Base-by-base conservation (phyloP, 1,140 invertebrate species). In the Cyclargus thomasi region DNA sequence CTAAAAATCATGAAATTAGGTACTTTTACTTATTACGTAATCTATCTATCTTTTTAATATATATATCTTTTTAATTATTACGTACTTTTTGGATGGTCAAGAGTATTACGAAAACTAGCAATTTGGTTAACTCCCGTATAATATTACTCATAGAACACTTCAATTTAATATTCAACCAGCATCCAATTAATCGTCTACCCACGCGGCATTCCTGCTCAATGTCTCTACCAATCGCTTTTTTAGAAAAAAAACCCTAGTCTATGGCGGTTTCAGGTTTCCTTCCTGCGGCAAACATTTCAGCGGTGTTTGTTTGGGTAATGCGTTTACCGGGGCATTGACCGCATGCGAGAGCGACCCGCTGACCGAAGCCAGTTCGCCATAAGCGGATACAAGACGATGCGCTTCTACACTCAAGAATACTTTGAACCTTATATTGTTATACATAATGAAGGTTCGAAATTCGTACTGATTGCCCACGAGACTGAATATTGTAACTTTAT, bases 231-330 rank as follows among this genome's bases (percentile, higher is more conserved):
- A 47, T 47, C 14, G 39, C 3, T 47, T 47, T 47, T 47, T 8
- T 8, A 47, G 14, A 47, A 47, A 47, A 47, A 3, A 8, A 47
- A 47, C 39, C 14, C 14, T 47, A 16, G 10, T 11, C 11, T 16
- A 47, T 47, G 39, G 39, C 39, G 14, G 39, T 47, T 47, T 47
- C 39, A 47, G 39, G 53, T 59, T 59, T 59, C 17, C 20, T 20
- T 21, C 55, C 18, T 59, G 18, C 11, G 18, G 18, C 55, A 59
- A 20, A 59, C 55, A 59, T 59, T 59, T 59, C 18, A 59, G 55
- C 18, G 10, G 55, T 59, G 55, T 59, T 59, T 59, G 55, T 59
- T 59, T 59, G 20, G 55, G 55, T 59, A 59, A 59, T 59, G 18
- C 18, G 18, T 59, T 59, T 59, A 59, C 8, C 55, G 18, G 55